Evolutionary conservation across 1,140 invertebrate genomes (phyloP), one percentile per base, ranked within the genome.

Genomic region (Magallana angulata): DNA sequence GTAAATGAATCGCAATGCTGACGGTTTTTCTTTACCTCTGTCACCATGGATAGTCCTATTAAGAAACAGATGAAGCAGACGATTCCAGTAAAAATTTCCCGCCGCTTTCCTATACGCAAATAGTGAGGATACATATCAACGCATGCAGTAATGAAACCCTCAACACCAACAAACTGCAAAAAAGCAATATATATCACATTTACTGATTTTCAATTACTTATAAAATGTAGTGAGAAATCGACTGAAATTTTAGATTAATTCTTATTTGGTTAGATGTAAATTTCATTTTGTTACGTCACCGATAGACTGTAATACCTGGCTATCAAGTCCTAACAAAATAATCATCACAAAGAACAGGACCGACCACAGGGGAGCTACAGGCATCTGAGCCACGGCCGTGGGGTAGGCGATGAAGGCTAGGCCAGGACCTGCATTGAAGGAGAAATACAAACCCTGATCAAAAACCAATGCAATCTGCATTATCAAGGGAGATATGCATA

Each of bases 351-450:
- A 98, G 95, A 98, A 98, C 0, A 98, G 95, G 85, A 97, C 94
- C 2, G 97, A 97, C 97, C 97, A 98, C 1, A 98, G 95, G 0
- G 97, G 97, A 6, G 97, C 97, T 5, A 97, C 95, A 0, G 97
- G 97, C 89, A 98, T 94, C 88, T 97, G 96, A 0, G 97, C 96
- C 3, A 98, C 97, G 0, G 98, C 97, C 94, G 98, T 97, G 0
- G 97, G 97, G 93, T 98, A 98, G 8, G 97, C 96, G 95, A 96
- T 97, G 90, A 96, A 96, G 1, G 96, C 95, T 48, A 96, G 91
- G 7, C 96, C 96, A 36, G 95, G 96, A 80, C 95, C 97, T 95
- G 90, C 18, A 88, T 48, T 48, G 5, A 48, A 48, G 36, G 5
- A 48, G 36, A 48, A 48, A 48, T 48, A 48, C 36, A 48, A 48